phyloP scores from a whole-genome alignment of 1,140 invertebrate species.

The Phthorimaea operculella region DNA sequence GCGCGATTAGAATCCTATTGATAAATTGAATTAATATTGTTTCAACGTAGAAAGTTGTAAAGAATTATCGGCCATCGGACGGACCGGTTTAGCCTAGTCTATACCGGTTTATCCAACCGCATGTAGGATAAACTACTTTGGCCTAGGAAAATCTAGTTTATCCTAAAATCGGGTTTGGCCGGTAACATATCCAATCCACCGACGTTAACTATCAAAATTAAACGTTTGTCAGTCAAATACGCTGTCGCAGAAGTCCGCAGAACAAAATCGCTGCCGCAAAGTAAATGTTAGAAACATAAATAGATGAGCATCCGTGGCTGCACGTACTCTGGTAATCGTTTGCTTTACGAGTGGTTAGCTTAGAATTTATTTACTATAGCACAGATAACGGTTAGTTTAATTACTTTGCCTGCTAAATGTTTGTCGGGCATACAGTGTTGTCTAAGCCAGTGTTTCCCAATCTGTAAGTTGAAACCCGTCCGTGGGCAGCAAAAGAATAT shows the following conservation, averaged over 20 bases:
- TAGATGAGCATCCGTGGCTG: slow-evolving; percentile 13
- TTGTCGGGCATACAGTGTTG: slow-evolving; percentile 30
- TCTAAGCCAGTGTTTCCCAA: slow-evolving; percentile 13
- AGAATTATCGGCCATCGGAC: no score
- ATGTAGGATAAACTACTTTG: no score
- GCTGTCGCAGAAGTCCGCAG: neutral
- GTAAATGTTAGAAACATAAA: slow-evolving; percentile 33
- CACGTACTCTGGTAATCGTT: slow-evolving; percentile 28
- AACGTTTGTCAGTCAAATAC: neutral
- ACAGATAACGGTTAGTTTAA: slow-evolving; percentile 49
- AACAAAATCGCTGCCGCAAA: slow-evolving; percentile 8
- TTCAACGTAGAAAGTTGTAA: neutral
- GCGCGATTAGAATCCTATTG: neutral
- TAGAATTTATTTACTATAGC: slow-evolving; percentile 45
- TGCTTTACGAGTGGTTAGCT: slow-evolving; percentile 37
- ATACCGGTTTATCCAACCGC: no score
- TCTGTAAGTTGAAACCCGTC: no score
- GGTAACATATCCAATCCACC: no score
- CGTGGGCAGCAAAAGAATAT: no score
- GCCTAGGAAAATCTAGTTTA: no score
- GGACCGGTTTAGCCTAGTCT: no score
- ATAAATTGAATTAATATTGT: slow-evolving; percentile 7
- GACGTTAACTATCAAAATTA: neutral
- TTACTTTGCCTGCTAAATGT: slow-evolving; percentile 44
- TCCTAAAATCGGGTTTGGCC: no score